A percentile compares a stretch with the other conserved stretches of the same genome.
Conservation (phyloP, 2,113 vertebrate genomes). For the Cisticola juncidis region DNA sequence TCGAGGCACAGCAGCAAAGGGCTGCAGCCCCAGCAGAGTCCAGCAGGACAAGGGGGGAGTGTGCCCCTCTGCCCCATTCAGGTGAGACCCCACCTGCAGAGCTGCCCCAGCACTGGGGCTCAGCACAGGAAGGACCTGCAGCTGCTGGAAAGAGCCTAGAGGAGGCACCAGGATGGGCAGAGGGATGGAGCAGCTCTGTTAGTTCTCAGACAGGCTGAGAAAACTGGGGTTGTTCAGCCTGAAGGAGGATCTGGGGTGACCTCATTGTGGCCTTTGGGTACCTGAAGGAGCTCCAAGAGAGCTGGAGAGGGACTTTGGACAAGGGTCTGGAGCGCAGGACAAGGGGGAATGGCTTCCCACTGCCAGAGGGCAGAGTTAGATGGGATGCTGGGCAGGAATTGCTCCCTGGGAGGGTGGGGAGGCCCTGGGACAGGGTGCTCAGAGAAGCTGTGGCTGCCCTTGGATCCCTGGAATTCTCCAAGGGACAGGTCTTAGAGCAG, state of each 20-base stretch:
- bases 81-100: not conserved
- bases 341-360: not conserved
- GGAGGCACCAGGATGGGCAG: not conserved
- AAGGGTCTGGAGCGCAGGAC: not conserved
- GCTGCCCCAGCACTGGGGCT: not conserved
- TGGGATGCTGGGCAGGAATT: not conserved
- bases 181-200: not conserved
- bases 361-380: accelerated
- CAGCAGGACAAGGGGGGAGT: not conserved
- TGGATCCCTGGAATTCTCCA: not conserved
- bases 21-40: not conserved
- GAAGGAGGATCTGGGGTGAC: not conserved
- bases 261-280: not conserved
- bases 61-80: not conserved
- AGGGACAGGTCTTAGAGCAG: too few species aligned
- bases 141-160: not conserved
- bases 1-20: not conserved
- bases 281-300: not conserved
- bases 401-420: accelerated
- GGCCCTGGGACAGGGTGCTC: not conserved
- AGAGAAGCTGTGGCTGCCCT: not conserved
- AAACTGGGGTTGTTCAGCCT: not conserved
- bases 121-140: not conserved
- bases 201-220: not conserved
- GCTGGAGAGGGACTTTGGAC: not conserved